Conservation (phyloP, 2,113 vertebrate genomes). For the Cricetomys ansorgei region DNA sequence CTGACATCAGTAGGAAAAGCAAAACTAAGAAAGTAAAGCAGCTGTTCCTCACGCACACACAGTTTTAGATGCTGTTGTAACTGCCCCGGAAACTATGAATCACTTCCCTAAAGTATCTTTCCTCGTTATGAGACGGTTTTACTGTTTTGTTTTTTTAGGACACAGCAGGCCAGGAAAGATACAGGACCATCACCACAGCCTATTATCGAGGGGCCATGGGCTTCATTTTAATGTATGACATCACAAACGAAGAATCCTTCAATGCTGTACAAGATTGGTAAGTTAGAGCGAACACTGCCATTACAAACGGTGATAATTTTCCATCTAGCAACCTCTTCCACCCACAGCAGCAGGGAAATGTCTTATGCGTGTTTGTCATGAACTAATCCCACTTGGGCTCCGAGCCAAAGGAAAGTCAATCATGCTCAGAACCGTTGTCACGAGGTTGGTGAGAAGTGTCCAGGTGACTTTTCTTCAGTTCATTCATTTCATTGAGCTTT, state of each 20-base stretch:
- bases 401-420: neutral
- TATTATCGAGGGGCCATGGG: constrained; percentile 95
- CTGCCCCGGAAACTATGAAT: neutral
- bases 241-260: constrained; percentile 95
- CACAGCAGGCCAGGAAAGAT: constrained; percentile 94
- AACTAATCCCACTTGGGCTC: neutral
- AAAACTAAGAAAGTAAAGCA: neutral
- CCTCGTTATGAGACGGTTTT: neutral
- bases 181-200: constrained; percentile 94
- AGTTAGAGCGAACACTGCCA: constrained; percentile 74
- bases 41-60: neutral
- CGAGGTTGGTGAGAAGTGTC: neutral
- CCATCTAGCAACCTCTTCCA: neutral
- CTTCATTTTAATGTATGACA: constrained; percentile 95
- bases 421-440: neutral
- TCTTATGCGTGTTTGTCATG: neutral
- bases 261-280: constrained; percentile 94
- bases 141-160: constrained; percentile 86
- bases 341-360: neutral
- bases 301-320: neutral
- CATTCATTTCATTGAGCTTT: neutral
- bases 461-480: neutral
- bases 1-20: neutral
- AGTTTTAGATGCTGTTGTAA: neutral
- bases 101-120: neutral